Percentiles rank a stretch among this genome's conserved stretches.
phyloP scores from a whole-genome alignment of 2,113 vertebrate species.

The Odontophorus gujanensis region DNA sequence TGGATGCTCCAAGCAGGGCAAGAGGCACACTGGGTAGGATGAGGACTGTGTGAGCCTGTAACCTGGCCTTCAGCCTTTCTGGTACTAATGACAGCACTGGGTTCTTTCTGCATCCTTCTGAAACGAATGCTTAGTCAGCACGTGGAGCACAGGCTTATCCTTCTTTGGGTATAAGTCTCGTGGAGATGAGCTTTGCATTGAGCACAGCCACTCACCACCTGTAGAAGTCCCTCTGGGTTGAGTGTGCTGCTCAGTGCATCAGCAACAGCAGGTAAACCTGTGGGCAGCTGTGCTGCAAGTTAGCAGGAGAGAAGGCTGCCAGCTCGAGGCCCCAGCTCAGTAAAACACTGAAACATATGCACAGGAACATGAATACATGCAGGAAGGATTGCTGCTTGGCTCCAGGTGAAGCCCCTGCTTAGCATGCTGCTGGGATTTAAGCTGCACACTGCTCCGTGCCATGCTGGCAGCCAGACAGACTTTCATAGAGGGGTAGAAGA shows the following conservation, averaged over 20 bases:
- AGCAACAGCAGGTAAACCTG: background rate
- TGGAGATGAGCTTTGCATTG: rapidly evolving
- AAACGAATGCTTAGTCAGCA: background rate
- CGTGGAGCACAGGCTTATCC: rapidly evolving
- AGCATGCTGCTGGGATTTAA: background rate
- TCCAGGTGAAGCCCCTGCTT: background rate
- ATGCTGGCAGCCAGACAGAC: background rate
- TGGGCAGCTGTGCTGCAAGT: background rate
- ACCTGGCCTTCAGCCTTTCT: background rate
- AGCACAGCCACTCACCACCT: background rate
- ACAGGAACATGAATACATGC: background rate
- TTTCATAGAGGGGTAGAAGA: background rate
- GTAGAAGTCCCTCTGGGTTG: background rate
- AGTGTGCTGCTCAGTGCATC: rapidly evolving
- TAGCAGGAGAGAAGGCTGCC: background rate
- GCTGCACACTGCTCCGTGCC: background rate
- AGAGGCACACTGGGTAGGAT: background rate
- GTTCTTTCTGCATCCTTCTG: background rate
- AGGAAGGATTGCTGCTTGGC: background rate
- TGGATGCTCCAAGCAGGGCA: rapidly evolving
- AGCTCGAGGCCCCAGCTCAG: background rate
- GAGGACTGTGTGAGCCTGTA: background rate
- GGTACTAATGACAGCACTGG: background rate
- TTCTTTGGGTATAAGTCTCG: background rate
- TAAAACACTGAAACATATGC: background rate